Evolutionary conservation across 1,140 invertebrate species (phyloP), one percentile per base, ranked within the genome.

Genomic region (Aphelinus atriplicis): DNA sequence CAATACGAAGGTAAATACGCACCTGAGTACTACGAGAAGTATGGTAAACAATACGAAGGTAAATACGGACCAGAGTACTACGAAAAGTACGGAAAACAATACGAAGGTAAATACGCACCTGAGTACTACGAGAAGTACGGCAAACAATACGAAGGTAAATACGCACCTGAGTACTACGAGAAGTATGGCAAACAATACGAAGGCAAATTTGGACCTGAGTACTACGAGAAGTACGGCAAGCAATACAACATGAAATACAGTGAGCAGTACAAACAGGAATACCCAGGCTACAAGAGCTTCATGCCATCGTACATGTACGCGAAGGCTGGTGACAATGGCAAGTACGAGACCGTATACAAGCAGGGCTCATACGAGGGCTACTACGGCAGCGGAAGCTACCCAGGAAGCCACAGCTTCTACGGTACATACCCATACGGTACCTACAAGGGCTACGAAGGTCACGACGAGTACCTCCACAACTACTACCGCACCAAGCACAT

Each of bases 401-500:
- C 79, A 73, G 77, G 83, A 6, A 77, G 74, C n/a, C 79, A 82
- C 58, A 83, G 81, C 7, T 80, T 62, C 68, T 79, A 82, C 57
- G 65, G 71, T 7, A 61, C 74, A 53, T 64, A 78, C 53, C 80
- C 79, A 43, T 9, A n/a, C 6, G 56, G 67, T 26, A 67, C 75
- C 0, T 60, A 75, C 1, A 74, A 77, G 48, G 71, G 70, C 63
- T 67, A 60, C 7, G 69, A 60, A 43, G 67, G 48, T 7, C 81
- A 83, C 5, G 79, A 80, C 2, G 73, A 78, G 4, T 47, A 58
- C 2, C 73, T 84, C 45, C 78, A 70, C 75, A 72, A 80, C 3
- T 81, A 84, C 76, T 84, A 82, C 71, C 69, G 84, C 9, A 82
- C 77, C 72, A 78, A 78, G 43, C 80, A 79, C 67, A 83, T 86